Base-by-base conservation (phyloP, 2,797 vertebrate species). In the Acanthornis magna region DNA sequence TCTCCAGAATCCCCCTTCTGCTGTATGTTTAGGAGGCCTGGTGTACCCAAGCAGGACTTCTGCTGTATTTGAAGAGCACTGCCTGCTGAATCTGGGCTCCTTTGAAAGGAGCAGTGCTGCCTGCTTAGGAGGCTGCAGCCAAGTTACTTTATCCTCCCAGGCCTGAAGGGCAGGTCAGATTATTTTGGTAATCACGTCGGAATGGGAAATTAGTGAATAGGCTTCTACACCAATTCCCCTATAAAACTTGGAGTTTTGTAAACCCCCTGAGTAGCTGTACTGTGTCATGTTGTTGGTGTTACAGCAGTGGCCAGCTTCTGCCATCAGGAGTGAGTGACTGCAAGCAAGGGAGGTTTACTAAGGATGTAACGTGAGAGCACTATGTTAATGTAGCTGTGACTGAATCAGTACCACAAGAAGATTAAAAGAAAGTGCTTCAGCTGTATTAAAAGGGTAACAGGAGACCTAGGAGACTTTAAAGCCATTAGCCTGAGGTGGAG, bases 381-480 rank as follows among this genome's bases (percentile, higher is more conserved):
- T 84, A 4, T 78, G 91, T 86, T 93, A 88, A 81, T 93, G 76
- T n/a, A 55, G 79, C 90, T 12, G 80, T 92, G 91, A 81, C 88
- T 93, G 93, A 93, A 93, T 93, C 92, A 89, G 86, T 87, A 93
- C 92, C 58, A 36, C 54, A 58, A 72, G 90, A 62, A 58, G 84
- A 93, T 87, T 75, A 91, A 79, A 93, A 92, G 84, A 93, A 86
- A 85, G 81, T 89, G 63, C 81, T 92, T 70, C 61, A 76, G 34
- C 36, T 86, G 51, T 87, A 82, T 95, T 92, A 76, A 79, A 87
- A 93, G 42, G 67, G 89, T 94, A 93, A 90, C 38, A 75, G 74
- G 83, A 95, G 55, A 94, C 66, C 58, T 57, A 50, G 78, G 68
- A 88, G 75, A 36, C 75, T 79, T 87, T 80, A 66, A 92, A 89